Evolutionary conservation across 2,113 vertebrate genomes (phyloP).

Genomic region (Noturus placidus): DNA sequence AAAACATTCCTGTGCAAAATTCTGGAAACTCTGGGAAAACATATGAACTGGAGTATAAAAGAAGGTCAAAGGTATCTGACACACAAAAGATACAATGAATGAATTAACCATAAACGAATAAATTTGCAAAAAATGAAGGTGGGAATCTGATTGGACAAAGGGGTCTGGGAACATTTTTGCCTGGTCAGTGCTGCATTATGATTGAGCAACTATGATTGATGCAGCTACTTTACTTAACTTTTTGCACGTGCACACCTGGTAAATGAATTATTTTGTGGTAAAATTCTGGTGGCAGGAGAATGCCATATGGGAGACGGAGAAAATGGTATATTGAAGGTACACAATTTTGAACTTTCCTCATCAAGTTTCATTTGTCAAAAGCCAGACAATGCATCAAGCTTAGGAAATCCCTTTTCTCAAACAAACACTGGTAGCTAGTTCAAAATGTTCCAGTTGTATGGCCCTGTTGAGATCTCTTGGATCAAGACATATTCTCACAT

Average conservation of each 20-base stretch:
- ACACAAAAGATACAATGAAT: too few relatives aligned
- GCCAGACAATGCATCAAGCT: conserved; percentile 43
- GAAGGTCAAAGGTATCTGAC: too few relatives aligned
- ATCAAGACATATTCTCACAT: conserved; percentile 33
- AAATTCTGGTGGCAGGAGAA: conserved; percentile 38
- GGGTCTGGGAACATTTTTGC: too few relatives aligned
- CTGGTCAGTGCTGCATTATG: too few relatives aligned
- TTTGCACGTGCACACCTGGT: conserved; percentile 1
- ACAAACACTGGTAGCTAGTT: conserved; percentile 52
- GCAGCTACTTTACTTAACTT: too few relatives aligned
- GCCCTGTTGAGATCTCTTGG: conserved; percentile 51
- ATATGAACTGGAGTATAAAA: too few relatives aligned
- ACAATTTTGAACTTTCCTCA: conserved; percentile 33
- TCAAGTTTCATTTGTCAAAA: conserved; percentile 50
- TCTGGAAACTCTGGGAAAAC: too few relatives aligned
- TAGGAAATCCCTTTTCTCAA: conserved; percentile 47
- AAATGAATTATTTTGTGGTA: conserved; percentile 51
- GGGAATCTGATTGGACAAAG: too few relatives aligned
- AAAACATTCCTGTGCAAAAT: too few relatives aligned
- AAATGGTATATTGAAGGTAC: conserved; percentile 44
- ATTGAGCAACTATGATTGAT: too few relatives aligned
- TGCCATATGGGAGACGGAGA: conserved; percentile 23
- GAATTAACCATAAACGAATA: too few relatives aligned
- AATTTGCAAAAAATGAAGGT: too few relatives aligned
- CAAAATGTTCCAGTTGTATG: conserved; percentile 48